These are phyloP conservation scores for Halyomorpha halys DNA, from an alignment of 1,140 invertebrate species.

Conservation along the genomic window DNA sequence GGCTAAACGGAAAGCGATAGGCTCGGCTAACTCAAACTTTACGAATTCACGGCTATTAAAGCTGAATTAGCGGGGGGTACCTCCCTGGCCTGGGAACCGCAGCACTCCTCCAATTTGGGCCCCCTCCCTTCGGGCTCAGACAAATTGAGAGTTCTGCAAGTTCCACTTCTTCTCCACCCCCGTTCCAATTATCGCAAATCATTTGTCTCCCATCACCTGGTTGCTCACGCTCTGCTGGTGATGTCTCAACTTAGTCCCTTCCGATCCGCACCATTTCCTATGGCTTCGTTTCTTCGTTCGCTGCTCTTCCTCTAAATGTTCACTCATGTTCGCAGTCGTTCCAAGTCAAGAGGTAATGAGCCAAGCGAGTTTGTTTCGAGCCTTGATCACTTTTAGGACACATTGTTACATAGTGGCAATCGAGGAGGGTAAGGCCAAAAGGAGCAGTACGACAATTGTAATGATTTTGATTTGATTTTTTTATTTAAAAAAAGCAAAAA, in stretches of 20 bases:
- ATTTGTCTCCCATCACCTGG: constrained; percentile 13
- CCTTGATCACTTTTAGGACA: too few relatives aligned
- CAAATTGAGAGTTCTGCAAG: constrained; percentile 14
- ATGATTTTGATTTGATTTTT: too few relatives aligned
- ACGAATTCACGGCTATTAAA: background rate
- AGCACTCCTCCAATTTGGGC: constrained; percentile 1
- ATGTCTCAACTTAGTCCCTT: constrained; percentile 13
- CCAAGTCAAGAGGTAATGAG: too few relatives aligned
- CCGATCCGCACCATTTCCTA: background rate
- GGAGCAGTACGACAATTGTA: too few relatives aligned
- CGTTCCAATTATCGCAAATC: constrained; percentile 15
- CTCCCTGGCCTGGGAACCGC: background rate
- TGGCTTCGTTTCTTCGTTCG: too few relatives aligned
- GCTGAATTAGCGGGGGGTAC: background rate
- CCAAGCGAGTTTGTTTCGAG: too few relatives aligned
- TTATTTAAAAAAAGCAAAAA: too few relatives aligned
- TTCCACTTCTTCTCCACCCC: background rate
- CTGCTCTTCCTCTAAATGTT: too few relatives aligned
- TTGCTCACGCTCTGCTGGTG: constrained; percentile 2
- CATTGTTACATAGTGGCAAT: too few relatives aligned
- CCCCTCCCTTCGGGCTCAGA: background rate
- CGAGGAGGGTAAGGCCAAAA: too few relatives aligned
- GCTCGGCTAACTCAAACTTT: too few relatives aligned
- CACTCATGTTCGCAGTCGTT: too few relatives aligned
- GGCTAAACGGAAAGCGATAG: constrained; percentile 10